Evolutionary conservation across 2,113 vertebrate species (phyloP), one percentile per base, ranked within the genome.

Genomic region (Rutilus rutilus): DNA sequence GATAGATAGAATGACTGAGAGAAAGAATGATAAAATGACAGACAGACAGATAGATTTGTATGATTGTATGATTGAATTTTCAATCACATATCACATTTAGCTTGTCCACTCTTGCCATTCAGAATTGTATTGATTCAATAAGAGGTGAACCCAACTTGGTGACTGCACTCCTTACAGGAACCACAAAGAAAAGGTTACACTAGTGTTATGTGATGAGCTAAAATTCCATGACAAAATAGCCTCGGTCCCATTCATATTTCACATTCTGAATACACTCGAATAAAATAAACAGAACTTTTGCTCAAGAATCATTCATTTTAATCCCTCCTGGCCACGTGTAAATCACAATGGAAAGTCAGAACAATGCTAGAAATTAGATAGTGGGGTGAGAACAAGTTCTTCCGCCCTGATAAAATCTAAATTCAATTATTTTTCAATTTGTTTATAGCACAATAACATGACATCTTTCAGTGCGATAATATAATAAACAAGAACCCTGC

Each of bases 371-470:
- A 50, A 67, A 67, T 76, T 23, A 84, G 52, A 78, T 11, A 19
- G 73, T 11, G 21, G 69, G 76, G 84, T 67, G 30, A 76, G 30
- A 59, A 84, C 47, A 52, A 65, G 59, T 47, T 60, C 65, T 69
- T 65, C 27, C 54, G 5, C 79, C 5, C 82, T 83, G 82, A 82
- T 74, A 73, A 62, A 54, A 64, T 87, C 62, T 50, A 82, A 62
- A 80, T 74, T 21, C 7, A 84, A 85, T 88, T 69, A 85, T 42
- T 60, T 60, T 21, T 73, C 17, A 76, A 69, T 67, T 69, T 77
- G 74, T 86, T 87, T 86, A 57, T 73, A 85, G 30, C 74, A 45
- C 54, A 78, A 45, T 76, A 42, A 65, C 60, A 73, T 77, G 85
- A 39, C 62, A 52, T 82, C 39, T 54, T 15, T 45, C n/a, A 54